Base-by-base conservation (phyloP, 2,113 vertebrate genomes). In the Neolamprologus tretocephalus region DNA sequence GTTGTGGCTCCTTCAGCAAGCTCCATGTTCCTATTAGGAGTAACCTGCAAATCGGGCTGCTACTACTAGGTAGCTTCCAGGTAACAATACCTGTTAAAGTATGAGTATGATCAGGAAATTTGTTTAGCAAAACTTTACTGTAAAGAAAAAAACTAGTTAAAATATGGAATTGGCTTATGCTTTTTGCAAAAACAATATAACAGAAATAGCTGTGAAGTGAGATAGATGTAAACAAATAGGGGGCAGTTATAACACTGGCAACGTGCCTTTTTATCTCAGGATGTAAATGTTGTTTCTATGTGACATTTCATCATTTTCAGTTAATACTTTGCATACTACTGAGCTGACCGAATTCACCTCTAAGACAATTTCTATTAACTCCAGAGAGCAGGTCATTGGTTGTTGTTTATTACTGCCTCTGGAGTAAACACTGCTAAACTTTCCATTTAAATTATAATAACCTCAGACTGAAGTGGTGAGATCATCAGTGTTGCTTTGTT, bases 271-370 rank as follows among this genome's bases (percentile, higher is more conserved):
- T 88, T 53, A 84, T 85, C 68, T 85, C 26, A 19, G 26, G 81
- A 63, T 81, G 45, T 75, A 54, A 35, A 80, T 78, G 45, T 68
- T 17, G 68, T 63, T 86, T 26, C 83, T 80, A 9, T 82, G 80
- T 90, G 86, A 92, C 91, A 84, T 88, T 86, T 87, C 79, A 83
- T 91, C 16, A 82, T 83, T 91, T 87, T 88, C 66, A 88, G 26
- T 93, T 53, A 85, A 80, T 81, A 82, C 42, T 75, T 55, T 88
- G 53, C 81, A 9, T 57, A 47, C n/a, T 6, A 37, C 54, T 82
- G 37, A 16, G 82, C 40, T 42, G 86, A 87, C 86, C 84, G 26
- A 51, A 19, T 26, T 89, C 87, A 86, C 88, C 90, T 85, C 84
- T 31, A 37, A 47, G 40, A 80, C 71, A 10, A 9, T 51, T 83